phyloP scores from a whole-genome alignment of 2,797 vertebrate species.

The Xenopus petersii region DNA sequence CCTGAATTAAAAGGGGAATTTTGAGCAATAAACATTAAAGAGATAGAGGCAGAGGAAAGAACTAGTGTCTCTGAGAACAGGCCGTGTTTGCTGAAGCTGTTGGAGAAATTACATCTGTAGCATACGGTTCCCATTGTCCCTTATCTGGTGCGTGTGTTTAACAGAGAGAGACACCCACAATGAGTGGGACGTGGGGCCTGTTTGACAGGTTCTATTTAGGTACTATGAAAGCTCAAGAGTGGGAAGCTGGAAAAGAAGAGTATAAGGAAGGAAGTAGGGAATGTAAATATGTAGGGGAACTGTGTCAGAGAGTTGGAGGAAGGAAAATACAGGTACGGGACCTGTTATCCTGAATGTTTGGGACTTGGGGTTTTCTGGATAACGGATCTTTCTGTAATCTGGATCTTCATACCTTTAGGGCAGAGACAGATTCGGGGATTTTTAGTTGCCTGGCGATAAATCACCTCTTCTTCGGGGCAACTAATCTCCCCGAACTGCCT shows the following conservation, averaged over 20 bases:
- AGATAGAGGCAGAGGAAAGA: not conserved
- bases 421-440: too few relatives aligned
- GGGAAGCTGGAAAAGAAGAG: not conserved
- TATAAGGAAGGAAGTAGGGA: not conserved
- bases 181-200: constrained; percentile 7
- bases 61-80: not conserved
- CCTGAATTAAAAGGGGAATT: too few relatives aligned
- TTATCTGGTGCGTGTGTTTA: not conserved
- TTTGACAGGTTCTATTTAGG: constrained; percentile 28
- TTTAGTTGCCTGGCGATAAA: too few relatives aligned
- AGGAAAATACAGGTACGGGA: too few relatives aligned
- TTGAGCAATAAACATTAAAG: not conserved
- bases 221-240: not conserved
- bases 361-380: too few relatives aligned
- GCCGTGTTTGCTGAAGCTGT: constrained; percentile 2
- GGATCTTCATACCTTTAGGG: too few relatives aligned
- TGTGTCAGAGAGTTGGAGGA: too few relatives aligned
- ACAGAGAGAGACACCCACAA: not conserved
- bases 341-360: too few relatives aligned
- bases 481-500: too few relatives aligned
- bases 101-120: constrained; percentile 14
- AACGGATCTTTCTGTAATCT: too few relatives aligned
- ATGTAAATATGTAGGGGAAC: too few relatives aligned
- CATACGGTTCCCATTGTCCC: constrained; percentile 16
- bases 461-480: too few relatives aligned